Evolutionary conservation across 2,113 vertebrate species (phyloP), one percentile per base, ranked within the genome.

Genomic region (Agapornis roseicollis): DNA sequence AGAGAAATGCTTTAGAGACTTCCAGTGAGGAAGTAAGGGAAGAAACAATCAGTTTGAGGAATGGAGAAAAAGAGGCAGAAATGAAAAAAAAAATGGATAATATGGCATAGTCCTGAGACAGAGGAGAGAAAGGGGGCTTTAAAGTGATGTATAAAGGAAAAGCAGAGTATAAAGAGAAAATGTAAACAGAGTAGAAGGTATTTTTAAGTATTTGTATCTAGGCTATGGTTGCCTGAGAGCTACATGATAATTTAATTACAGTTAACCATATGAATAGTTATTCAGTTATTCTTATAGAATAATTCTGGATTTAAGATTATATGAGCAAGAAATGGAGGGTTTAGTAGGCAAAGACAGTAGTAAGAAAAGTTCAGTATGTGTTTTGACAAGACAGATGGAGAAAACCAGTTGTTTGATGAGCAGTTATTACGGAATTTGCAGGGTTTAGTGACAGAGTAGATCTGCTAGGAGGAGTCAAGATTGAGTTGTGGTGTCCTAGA

Each of bases 221-320:
- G 37, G 37, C 31, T 71, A 87, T 77, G 31, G 44, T 77, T 94
- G 28, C 87, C 87, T 84, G 25, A 79, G 42, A 92, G 18, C 61
- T 92, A 27, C 25, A 29, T 73, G 63, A 80, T 94, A 92, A 88
- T 88, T 94, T 93, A 79, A 90, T 94, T 94, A 49, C 58, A 61
- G 37, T 69, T 77, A 91, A 82, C 29, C 12, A 41, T 80, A 52
- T 88, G 79, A 94, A 83, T 82, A 94, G 69, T 72, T 85, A 83
- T 96, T 73, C 44, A 31, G 11, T 44, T 91, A 37, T 71, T 81
- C 50, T 84, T 95, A 9, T 5, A 79, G 71, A 89, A 76, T 8
- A 92, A 73, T 91, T 89, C 25, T 82, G 31, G 25, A 81, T 87
- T 84, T 87, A 79, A 84, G 13, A 7, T 12, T 4, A 60, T 64